Evolutionary conservation across 2,113 vertebrate species (phyloP).

Genomic region (Canis aureus): DNA sequence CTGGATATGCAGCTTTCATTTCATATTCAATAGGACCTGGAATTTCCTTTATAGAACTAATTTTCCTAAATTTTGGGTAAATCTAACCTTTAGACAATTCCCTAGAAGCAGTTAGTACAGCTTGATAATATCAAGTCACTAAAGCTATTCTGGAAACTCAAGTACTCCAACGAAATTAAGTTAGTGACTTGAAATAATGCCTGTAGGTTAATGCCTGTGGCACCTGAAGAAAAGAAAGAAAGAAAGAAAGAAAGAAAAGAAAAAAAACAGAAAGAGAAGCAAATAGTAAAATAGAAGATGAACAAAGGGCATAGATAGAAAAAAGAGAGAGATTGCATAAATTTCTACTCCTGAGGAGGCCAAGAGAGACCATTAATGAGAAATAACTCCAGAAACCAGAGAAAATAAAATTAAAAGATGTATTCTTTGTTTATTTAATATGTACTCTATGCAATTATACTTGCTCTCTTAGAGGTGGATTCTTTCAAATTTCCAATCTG

Average conservation of each 20-base stretch:
- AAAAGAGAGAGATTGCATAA: neutral
- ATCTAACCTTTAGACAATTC: neutral
- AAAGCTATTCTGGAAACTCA: neutral
- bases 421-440: neutral
- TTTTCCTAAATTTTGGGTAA: neutral
- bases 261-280: neutral
- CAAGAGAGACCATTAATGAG: neutral
- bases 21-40: neutral
- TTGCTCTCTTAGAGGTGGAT: neutral
- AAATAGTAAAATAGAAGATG: neutral
- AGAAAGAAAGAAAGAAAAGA: accelerated
- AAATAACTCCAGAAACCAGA: neutral
- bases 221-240: neutral
- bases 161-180: neutral
- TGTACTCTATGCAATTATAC: neutral
- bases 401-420: neutral
- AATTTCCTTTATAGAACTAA: neutral
- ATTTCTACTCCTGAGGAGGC: neutral
- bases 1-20: neutral
- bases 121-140: neutral
- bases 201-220: neutral
- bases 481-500: neutral
- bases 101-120: neutral
- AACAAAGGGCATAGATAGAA: neutral
- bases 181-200: neutral